These are phyloP conservation scores for Callocephalon fimbriatum DNA, from an alignment of 2,113 vertebrate genomes.

Conservation along the genomic window DNA sequence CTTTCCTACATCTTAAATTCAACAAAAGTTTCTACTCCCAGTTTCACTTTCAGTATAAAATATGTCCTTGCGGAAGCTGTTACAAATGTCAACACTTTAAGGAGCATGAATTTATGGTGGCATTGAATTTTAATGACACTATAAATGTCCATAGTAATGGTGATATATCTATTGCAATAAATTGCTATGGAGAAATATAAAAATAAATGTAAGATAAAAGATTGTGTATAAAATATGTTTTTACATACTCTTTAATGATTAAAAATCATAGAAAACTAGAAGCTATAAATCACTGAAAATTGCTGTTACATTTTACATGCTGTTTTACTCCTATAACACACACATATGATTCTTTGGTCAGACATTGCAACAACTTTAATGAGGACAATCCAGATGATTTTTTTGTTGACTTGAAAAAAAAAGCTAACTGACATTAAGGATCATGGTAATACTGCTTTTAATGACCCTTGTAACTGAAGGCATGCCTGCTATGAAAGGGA, in stretches of 20 bases:
- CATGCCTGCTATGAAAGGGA: neutral
- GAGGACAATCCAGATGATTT: conserved; percentile 43
- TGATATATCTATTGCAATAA: conserved; percentile 81
- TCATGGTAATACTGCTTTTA: neutral
- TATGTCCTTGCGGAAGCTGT: conserved; percentile 84
- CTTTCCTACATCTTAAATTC: conserved; percentile 36
- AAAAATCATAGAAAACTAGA: conserved; percentile 77
- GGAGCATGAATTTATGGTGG: conserved; percentile 79
- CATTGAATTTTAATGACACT: conserved; percentile 84
- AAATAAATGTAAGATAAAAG: conserved; percentile 85
- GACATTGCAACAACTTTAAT: conserved; percentile 43
- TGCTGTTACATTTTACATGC: neutral
- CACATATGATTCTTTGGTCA: neutral
- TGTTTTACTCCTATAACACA: conserved; percentile 13
- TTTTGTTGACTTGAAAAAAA: conserved; percentile 64
- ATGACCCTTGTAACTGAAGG: neutral
- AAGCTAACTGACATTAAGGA: conserved; percentile 51
- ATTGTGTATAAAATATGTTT: conserved; percentile 85
- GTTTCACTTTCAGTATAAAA: conserved; percentile 85
- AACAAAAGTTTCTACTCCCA: conserved; percentile 79
- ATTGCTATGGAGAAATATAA: conserved; percentile 83
- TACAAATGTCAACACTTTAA: conserved; percentile 85
- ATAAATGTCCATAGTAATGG: conserved; percentile 83
- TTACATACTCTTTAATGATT: conserved; percentile 83
- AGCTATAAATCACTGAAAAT: conserved; percentile 71